Conservation (phyloP, 2,113 vertebrate species). For the Pachyramphus minor region DNA sequence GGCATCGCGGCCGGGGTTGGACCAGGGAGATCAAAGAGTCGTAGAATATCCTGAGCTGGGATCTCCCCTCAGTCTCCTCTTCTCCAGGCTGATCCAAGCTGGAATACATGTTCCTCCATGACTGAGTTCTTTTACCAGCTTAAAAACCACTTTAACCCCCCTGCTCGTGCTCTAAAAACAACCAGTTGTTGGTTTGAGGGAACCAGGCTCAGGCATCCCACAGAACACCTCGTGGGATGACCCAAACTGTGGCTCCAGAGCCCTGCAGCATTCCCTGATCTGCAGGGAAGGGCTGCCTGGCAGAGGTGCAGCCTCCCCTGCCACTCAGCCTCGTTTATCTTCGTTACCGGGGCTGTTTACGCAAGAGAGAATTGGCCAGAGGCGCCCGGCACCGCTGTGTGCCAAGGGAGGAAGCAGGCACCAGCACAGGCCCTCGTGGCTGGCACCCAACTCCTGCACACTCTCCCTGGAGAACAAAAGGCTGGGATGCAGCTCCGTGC, state of each 20-base stretch:
- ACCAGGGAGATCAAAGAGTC: neutral
- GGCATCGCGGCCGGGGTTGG: rapidly evolving
- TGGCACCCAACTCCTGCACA: neutral
- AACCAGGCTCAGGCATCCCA: rapidly evolving
- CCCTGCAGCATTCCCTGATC: neutral
- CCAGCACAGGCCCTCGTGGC: neutral
- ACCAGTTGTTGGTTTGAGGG: rapidly evolving
- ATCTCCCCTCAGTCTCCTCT: neutral
- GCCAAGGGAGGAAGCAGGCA: constrained; percentile 42
- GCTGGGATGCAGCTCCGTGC: neutral
- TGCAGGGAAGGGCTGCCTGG: neutral
- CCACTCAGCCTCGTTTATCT: neutral
- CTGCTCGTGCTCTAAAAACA: rapidly evolving
- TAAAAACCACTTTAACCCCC: neutral
- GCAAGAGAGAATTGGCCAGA: neutral
- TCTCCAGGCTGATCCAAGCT: neutral
- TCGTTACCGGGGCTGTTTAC: neutral
- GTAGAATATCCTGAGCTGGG: rapidly evolving
- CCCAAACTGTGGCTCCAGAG: neutral
- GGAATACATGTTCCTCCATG: rapidly evolving
- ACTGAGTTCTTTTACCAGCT: rapidly evolving
- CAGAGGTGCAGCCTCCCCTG: neutral
- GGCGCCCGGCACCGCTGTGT: neutral
- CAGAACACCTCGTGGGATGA: rapidly evolving
- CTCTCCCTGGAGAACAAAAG: neutral